phyloP scores from a whole-genome alignment of 2,113 vertebrate genomes.

The Trogon surrucura region DNA sequence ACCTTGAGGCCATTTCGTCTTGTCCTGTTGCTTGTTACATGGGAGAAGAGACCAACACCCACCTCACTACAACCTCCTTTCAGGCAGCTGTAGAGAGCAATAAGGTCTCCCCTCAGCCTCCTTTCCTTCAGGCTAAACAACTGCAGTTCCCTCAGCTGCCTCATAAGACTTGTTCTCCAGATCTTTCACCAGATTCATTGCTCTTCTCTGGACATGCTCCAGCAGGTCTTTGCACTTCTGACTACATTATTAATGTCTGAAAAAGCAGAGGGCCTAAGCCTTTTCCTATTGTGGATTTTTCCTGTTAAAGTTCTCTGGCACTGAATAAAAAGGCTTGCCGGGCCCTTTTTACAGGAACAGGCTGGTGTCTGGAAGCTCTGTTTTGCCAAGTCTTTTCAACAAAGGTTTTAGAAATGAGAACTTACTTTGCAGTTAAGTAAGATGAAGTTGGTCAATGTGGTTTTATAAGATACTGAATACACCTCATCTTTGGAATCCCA shows the following conservation, averaged over 20 bases:
- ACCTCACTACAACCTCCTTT: fast-evolving
- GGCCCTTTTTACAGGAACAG: neutral
- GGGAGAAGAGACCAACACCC: neutral
- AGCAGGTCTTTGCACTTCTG: neutral
- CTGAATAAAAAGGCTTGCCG: neutral
- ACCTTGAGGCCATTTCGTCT: neutral
- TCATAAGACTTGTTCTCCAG: neutral
- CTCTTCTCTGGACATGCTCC: fast-evolving
- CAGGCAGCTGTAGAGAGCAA: neutral
- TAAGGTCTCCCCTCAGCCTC: neutral
- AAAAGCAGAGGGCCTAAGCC: neutral
- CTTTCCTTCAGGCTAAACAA: too few species aligned
- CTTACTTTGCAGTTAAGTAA: neutral
- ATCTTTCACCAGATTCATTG: neutral
- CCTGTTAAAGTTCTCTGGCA: neutral
- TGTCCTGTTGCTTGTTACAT: fast-evolving
- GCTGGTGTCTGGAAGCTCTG: neutral
- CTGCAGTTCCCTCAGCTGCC: too few species aligned
- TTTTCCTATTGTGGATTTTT: neutral
- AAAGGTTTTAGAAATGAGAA: neutral
- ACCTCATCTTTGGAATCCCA: neutral
- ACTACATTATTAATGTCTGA: neutral
- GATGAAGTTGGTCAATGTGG: neutral
- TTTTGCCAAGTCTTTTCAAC: neutral
- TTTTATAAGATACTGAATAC: neutral